phyloP scores from a whole-genome alignment of 2,113 vertebrate species.

The Neogale vison region DNA sequence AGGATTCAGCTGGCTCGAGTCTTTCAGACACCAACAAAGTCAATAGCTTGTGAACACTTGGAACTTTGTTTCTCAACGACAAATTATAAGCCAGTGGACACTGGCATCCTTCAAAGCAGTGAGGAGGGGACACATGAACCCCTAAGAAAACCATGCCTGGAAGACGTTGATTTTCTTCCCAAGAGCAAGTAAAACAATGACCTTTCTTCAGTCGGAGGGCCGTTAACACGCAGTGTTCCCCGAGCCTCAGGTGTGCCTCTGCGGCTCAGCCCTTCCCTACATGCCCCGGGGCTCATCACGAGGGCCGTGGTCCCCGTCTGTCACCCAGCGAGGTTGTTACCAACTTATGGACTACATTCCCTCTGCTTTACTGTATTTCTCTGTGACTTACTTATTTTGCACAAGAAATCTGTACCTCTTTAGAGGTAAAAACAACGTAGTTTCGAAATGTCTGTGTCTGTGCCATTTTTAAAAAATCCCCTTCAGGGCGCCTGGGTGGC shows the following conservation, averaged over 20 bases:
- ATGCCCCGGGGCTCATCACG: not conserved
- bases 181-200: not conserved
- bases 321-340: not conserved
- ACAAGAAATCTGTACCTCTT: not conserved
- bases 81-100: no score
- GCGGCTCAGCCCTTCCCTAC: no score
- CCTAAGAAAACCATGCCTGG: not conserved
- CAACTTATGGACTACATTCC: not conserved
- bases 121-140: fast-evolving
- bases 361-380: not conserved
- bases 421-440: fast-evolving
- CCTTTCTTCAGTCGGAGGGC: not conserved
- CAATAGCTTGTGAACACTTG: fast-evolving
- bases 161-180: fast-evolving
- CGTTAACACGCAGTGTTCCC: fast-evolving
- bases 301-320: not conserved
- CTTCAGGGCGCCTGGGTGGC: no score
- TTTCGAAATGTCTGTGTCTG: not conserved
- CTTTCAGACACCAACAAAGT: not conserved
- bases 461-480: fast-evolving
- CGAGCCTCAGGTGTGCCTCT: fast-evolving
- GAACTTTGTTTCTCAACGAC: not conserved
- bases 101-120: not conserved
- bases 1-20: not conserved
- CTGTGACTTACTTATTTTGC: not conserved